Conservation (phyloP, 2,888 invertebrate species). For the Luperina testacea region DNA sequence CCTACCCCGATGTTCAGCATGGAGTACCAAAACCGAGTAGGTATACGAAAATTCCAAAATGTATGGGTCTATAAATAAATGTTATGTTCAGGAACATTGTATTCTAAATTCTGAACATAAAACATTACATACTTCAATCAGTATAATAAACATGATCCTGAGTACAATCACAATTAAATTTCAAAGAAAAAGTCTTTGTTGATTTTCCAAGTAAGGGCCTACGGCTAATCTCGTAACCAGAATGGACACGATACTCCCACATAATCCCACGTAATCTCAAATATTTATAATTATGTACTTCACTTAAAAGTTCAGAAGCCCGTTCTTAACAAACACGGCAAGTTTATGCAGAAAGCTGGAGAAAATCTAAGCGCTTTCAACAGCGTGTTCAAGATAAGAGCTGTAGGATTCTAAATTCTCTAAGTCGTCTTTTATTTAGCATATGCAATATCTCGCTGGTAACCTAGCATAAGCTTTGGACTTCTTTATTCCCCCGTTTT, state of each 20-base stretch:
- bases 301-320: conserved; percentile 24
- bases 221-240: neutral
- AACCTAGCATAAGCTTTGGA: conserved; percentile 12
- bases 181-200: neutral
- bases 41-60: neutral
- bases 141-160: neutral
- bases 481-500: conserved; percentile 14
- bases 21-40: neutral
- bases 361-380: conserved; percentile 49
- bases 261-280: neutral
- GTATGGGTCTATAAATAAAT: neutral
- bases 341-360: conserved; percentile 36
- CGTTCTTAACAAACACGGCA: conserved; percentile 29
- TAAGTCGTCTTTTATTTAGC: conserved; percentile 52
- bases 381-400: conserved; percentile 38
- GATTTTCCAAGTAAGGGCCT: neutral
- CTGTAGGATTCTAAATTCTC: conserved; percentile 38
- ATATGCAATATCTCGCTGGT: conserved; percentile 45
- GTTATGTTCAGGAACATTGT: neutral
- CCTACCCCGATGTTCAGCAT: neutral
- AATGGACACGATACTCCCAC: neutral
- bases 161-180: neutral
- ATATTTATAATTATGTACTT: conserved; percentile 10
- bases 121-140: neutral
- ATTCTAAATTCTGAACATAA: neutral